A percentile compares a stretch with the other conserved stretches of the same genome.
These are phyloP conservation scores for Holotrichia oblita DNA, from an alignment of 1,140 invertebrate species.

Conservation along the genomic window DNA sequence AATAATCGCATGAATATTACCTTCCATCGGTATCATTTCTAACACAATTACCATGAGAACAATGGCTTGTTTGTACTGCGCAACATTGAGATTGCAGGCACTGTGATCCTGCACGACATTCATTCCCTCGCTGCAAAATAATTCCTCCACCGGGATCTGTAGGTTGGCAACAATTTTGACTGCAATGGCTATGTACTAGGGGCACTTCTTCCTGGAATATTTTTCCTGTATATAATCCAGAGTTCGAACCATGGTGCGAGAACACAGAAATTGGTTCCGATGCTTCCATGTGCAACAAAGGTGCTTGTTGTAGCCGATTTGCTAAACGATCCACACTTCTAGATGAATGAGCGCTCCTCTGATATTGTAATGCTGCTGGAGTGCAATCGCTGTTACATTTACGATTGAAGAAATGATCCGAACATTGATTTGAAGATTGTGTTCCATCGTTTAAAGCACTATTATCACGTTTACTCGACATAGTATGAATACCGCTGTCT, in stretches of 20 bases:
- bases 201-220: neutral
- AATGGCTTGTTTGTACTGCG: neutral
- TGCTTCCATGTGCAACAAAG: neutral
- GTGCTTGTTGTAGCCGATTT: neutral
- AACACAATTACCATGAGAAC: neutral
- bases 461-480: conserved; percentile 57
- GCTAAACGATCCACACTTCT: conserved; percentile 20
- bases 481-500: conserved; percentile 60
- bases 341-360: neutral
- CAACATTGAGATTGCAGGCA: conserved; percentile 9
- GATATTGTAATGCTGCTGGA: neutral
- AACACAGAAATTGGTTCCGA: conserved; percentile 4
- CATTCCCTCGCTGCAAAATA: neutral
- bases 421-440: conserved; percentile 43
- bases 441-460: conserved; percentile 56
- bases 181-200: conserved; percentile 48
- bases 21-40: neutral
- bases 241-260: neutral
- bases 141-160: conserved; percentile 39
- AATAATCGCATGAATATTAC: neutral
- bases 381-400: conserved; percentile 55
- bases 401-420: conserved; percentile 41
- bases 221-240: neutral
- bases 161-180: conserved; percentile 46
- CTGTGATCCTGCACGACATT: neutral